phyloP scores from a whole-genome alignment of 2,888 invertebrate species.

The Meiosimyza decipiens region DNA sequence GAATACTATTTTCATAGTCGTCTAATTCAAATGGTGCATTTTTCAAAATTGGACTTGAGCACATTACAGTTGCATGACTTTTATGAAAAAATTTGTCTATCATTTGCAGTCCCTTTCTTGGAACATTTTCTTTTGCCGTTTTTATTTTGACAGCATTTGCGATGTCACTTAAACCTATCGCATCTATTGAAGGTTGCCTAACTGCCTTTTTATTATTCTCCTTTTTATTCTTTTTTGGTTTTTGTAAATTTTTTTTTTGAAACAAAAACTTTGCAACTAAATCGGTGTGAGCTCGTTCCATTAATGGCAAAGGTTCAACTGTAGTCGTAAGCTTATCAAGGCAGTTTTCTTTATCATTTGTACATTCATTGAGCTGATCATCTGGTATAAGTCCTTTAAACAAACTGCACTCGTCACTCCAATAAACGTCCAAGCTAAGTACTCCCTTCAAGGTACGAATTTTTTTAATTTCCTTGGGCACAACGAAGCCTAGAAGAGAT shows the following conservation, averaged over 20 bases:
- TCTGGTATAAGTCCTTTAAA: slow-evolving; percentile 73
- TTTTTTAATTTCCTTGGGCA: slow-evolving; percentile 71
- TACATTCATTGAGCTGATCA: slow-evolving; percentile 69
- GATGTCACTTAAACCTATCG: slow-evolving; percentile 53
- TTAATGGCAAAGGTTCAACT: slow-evolving; percentile 75
- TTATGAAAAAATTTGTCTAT: slow-evolving; percentile 63
- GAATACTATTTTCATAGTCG: slow-evolving; percentile 63
- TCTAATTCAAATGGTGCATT: slow-evolving; percentile 58
- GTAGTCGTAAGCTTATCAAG: slow-evolving; percentile 72
- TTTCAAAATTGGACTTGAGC: slow-evolving; percentile 60
- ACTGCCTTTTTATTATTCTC: background rate
- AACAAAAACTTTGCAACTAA: slow-evolving; percentile 71
- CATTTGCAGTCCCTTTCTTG: slow-evolving; percentile 58
- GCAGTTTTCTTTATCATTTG: slow-evolving; percentile 67
- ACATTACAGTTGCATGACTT: slow-evolving; percentile 42
- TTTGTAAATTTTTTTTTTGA: slow-evolving; percentile 41
- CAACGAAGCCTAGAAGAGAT: slow-evolving; percentile 54
- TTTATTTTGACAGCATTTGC: slow-evolving; percentile 50
- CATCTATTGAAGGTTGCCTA: slow-evolving; percentile 53
- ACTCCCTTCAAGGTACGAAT: slow-evolving; percentile 71
- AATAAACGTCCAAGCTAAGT: slow-evolving; percentile 78
- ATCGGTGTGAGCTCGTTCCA: slow-evolving; percentile 73
- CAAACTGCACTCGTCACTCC: slow-evolving; percentile 72
- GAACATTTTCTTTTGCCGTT: slow-evolving; percentile 56
- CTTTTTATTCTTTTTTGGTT: slow-evolving; percentile 32